phyloP scores from a whole-genome alignment of 2,797 vertebrate genomes.

The Poecile montanus region DNA sequence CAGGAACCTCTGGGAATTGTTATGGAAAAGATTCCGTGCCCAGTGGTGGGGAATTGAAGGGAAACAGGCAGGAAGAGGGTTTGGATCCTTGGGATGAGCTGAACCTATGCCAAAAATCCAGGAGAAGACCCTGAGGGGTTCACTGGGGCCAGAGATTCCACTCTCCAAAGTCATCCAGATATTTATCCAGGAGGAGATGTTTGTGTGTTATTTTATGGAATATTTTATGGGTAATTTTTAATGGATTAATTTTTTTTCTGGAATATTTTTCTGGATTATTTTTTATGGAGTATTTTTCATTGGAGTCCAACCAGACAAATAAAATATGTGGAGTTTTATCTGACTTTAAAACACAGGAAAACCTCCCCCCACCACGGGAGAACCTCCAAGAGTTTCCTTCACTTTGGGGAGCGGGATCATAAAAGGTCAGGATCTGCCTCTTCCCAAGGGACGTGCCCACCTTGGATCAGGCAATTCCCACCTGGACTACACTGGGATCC shows the following conservation, averaged over 20 bases:
- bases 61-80: neutral
- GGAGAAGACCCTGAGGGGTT: neutral
- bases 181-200: neutral
- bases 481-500: no score
- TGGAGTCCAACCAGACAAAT: accelerated
- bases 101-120: neutral
- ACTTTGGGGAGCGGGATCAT: neutral
- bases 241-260: no score
- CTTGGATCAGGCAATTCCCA: neutral
- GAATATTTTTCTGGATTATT: neutral
- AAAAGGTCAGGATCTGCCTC: neutral
- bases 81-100: neutral
- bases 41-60: neutral
- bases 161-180: neutral
- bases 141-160: neutral
- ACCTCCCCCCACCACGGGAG: neutral
- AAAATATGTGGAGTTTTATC: neutral
- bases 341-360: neutral
- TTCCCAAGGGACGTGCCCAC: neutral
- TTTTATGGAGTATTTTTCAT: neutral
- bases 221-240: neutral
- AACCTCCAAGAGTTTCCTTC: neutral
- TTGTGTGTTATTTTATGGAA: no score
- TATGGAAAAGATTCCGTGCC: neutral
- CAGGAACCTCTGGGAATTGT: neutral